A percentile compares a stretch with the other conserved stretches of the same genome.
phyloP scores from a whole-genome alignment of 1,140 invertebrate genomes.

The Hylaeus anthracinus region DNA sequence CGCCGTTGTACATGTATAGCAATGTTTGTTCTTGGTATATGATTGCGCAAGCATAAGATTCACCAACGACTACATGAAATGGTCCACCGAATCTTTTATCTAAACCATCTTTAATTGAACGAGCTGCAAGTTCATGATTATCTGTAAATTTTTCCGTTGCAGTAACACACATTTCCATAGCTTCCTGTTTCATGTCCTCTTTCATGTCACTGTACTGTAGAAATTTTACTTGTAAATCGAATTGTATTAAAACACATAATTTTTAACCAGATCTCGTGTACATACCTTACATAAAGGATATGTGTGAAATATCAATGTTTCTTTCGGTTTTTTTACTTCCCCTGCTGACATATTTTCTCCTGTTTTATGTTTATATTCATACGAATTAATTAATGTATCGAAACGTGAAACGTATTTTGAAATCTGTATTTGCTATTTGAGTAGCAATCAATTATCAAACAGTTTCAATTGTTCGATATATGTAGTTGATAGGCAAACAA shows the following conservation, averaged over 20 bases:
- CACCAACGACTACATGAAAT: constrained; percentile 96
- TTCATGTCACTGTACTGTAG: constrained; percentile 91
- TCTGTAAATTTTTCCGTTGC: constrained; percentile 94
- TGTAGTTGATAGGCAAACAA: too few species aligned
- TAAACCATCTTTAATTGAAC: constrained; percentile 95
- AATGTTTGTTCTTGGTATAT: constrained; percentile 94
- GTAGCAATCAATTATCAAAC: too few species aligned
- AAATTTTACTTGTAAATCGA: background rate
- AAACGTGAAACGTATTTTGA: background rate
- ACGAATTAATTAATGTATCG: background rate
- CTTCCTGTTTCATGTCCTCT: constrained; percentile 94
- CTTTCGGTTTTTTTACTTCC: constrained; percentile 75
- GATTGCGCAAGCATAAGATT: constrained; percentile 96
- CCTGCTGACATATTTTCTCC: constrained; percentile 63
- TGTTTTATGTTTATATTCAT: background rate
- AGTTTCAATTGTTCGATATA: constrained; percentile 16
- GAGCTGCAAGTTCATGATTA: constrained; percentile 90
- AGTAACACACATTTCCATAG: constrained; percentile 93
- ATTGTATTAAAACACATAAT: background rate
- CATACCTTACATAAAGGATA: constrained; percentile 77
- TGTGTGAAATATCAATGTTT: constrained; percentile 74
- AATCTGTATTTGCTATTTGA: background rate
- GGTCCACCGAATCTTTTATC: constrained; percentile 96
- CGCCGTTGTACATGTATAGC: constrained; percentile 95
- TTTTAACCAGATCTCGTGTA: constrained; percentile 45